phyloP scores from a whole-genome alignment of 2,113 vertebrate species.

The Polyodon spathula region DNA sequence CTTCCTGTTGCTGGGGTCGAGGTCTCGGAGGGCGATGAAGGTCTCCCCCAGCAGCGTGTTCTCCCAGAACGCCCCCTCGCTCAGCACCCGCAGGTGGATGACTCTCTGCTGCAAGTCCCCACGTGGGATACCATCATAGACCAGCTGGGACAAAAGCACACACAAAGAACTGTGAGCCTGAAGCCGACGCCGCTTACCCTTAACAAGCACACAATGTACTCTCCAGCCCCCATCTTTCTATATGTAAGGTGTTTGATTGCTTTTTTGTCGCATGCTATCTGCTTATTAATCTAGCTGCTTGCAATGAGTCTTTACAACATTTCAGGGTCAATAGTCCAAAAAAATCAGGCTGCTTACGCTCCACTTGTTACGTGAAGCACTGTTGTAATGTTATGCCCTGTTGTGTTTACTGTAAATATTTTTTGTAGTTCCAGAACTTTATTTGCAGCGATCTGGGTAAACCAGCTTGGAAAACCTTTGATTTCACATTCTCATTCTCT shows the following conservation, averaged over 20 bases:
- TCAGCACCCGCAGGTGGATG: constrained; percentile 83
- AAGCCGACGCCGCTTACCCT: not conserved
- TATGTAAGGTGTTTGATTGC: not conserved
- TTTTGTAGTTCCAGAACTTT: too few species aligned
- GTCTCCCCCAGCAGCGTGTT: constrained; percentile 84
- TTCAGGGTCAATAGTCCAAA: too few species aligned
- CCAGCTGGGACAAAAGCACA: constrained; percentile 55
- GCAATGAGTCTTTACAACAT: too few species aligned
- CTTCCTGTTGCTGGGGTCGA: constrained; percentile 77
- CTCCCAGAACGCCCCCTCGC: constrained; percentile 90
- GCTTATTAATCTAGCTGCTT: too few species aligned
- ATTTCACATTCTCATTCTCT: not conserved
- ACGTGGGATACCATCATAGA: constrained; percentile 80
- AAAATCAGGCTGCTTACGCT: too few species aligned
- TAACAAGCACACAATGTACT: not conserved
- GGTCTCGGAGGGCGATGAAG: constrained; percentile 71
- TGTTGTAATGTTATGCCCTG: too few species aligned
- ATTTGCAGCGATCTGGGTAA: too few species aligned
- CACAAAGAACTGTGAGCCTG: not conserved
- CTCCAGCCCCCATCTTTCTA: not conserved
- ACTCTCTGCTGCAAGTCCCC: constrained; percentile 86
- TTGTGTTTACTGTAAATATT: too few species aligned
- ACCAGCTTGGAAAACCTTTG: too few species aligned
- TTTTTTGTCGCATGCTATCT: too few species aligned
- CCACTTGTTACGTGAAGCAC: too few species aligned